Evolutionary conservation across 2,113 vertebrate species (phyloP).

Genomic region (Neolamprologus tretocephalus): DNA sequence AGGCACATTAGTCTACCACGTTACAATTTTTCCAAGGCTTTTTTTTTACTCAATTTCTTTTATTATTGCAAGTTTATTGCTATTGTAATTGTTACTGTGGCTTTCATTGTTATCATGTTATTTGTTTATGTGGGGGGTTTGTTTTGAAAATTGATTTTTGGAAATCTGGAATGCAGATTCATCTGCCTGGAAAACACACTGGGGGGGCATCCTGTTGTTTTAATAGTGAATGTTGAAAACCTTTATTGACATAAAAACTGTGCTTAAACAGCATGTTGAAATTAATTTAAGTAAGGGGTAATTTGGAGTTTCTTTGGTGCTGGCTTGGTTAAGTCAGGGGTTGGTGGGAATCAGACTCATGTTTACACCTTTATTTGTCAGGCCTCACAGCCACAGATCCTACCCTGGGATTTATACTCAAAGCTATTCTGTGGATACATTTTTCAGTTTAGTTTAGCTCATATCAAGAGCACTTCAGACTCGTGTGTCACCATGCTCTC

Average conservation of each 20-base stretch:
- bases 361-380: not conserved
- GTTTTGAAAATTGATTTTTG: not conserved
- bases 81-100: not conserved
- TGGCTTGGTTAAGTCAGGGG: conserved; percentile 60
- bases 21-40: not conserved
- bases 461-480: not conserved
- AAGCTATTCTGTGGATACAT: not conserved
- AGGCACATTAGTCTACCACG: not conserved
- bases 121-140: not conserved
- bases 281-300: not conserved
- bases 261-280: not conserved
- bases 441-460: not conserved
- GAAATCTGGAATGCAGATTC: not conserved
- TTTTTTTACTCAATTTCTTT: not conserved
- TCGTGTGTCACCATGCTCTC: not conserved
- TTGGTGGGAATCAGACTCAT: conserved; percentile 37
- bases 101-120: not conserved
- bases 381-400: conserved; percentile 22
- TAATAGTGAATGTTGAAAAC: not conserved
- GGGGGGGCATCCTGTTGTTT: not conserved
- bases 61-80: not conserved
- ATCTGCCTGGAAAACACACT: not conserved
- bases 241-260: not conserved
- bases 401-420: not conserved
- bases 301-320: conserved; percentile 28